Conservation (phyloP, 2,888 invertebrate genomes). For the Limenitis camilla region DNA sequence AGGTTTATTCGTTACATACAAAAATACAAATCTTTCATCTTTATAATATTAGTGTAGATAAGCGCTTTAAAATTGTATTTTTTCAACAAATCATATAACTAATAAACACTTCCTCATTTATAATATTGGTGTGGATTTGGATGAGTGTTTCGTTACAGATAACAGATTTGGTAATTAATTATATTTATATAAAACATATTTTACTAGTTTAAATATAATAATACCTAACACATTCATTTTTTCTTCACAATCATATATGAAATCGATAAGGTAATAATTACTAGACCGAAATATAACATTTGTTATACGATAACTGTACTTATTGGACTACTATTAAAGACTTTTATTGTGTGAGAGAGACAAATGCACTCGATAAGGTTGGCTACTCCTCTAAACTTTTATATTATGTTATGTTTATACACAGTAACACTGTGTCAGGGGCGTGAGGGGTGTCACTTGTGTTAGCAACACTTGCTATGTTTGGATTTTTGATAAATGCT, state of each 20-base stretch:
- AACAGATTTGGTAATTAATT: no score
- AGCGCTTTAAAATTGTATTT: no score
- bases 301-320: not conserved
- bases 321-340: not conserved
- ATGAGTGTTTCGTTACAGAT: no score
- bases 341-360: not conserved
- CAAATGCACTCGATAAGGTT: conserved; percentile 9
- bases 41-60: no score
- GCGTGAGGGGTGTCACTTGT: not conserved
- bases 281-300: not conserved
- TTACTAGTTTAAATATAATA: not conserved
- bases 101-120: no score
- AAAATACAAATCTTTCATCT: no score
- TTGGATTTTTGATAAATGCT: no score
- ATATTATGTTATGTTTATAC: not conserved
- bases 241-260: conserved; percentile 7
- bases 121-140: no score
- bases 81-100: no score
- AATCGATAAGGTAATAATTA: conserved; percentile 8
- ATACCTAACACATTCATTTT: not conserved
- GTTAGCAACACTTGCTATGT: no score
- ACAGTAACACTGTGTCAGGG: not conserved
- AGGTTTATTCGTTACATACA: no score
- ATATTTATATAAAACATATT: not conserved
- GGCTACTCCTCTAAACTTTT: conserved; percentile 5